Percentiles rank a stretch among this genome's conserved stretches.
Conservation (phyloP, 2,888 invertebrate genomes). For the Campoplex capitator region DNA sequence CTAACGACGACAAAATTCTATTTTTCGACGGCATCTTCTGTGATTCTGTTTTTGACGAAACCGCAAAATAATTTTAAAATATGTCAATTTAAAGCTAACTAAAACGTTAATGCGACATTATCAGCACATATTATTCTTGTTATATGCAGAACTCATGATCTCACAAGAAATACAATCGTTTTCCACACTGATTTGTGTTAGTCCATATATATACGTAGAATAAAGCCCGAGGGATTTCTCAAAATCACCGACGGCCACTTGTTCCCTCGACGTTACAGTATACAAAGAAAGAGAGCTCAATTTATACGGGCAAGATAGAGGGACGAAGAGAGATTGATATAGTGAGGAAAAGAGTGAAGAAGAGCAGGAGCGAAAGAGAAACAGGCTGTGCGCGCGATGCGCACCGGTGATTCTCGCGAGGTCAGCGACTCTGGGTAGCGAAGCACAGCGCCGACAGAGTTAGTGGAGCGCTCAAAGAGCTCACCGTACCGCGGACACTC, state of each 20-base stretch:
- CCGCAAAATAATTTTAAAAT: no score
- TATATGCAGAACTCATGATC: constrained; percentile 1
- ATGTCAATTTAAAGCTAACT: background rate
- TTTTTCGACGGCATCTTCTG: background rate
- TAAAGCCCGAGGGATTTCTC: constrained; percentile 54
- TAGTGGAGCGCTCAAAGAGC: constrained; percentile 83
- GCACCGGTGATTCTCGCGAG: constrained; percentile 83
- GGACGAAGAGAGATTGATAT: constrained; percentile 4
- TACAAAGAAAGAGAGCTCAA: constrained; percentile 61
- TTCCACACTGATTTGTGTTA: background rate
- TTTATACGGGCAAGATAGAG: constrained; percentile 40
- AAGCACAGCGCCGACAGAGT: constrained; percentile 78
- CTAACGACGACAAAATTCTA: background rate
- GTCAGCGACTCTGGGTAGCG: constrained; percentile 81
- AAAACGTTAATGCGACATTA: background rate
- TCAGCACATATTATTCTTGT: constrained; percentile 15
- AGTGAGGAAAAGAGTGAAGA: constrained; percentile 18
- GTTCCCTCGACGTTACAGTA: constrained; percentile 58
- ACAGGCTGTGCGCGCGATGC: constrained; percentile 77
- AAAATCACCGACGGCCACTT: constrained; percentile 57
- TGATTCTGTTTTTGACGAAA: background rate
- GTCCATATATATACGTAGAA: constrained; percentile 4
- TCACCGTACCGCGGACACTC: constrained; percentile 74
- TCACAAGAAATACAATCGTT: background rate
- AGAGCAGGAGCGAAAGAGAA: constrained; percentile 40